A percentile compares a stretch with the other conserved stretches of the same genome.
phyloP scores from a whole-genome alignment of 2,113 vertebrate genomes.

The Picathartes gymnocephalus region DNA sequence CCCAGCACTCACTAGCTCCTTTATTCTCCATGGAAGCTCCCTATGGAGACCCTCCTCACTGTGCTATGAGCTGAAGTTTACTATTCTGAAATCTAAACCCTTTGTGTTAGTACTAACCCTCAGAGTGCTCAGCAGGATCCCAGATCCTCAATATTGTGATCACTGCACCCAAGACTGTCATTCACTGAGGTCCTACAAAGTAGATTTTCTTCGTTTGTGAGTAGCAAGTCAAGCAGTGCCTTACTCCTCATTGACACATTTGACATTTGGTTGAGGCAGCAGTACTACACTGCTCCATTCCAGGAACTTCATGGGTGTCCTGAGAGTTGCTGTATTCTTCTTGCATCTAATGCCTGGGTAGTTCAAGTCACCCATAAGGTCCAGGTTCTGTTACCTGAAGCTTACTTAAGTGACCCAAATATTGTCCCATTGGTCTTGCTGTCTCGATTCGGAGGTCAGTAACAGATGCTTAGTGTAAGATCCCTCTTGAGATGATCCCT shows the following conservation, averaged over 20 bases:
- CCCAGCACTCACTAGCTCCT: neutral
- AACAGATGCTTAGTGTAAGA: neutral
- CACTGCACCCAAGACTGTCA: neutral
- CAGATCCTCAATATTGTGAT: neutral
- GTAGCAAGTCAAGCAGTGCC: neutral
- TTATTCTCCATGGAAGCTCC: neutral
- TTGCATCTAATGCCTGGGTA: neutral
- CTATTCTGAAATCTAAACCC: neutral
- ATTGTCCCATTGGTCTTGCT: accelerated
- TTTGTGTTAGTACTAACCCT: neutral
- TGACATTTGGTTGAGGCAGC: neutral
- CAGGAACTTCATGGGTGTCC: neutral
- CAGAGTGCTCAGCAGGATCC: neutral
- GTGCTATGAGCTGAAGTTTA: neutral
- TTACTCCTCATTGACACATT: neutral
- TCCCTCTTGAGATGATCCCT: neutral
- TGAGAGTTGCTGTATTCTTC: neutral
- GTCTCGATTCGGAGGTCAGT: neutral
- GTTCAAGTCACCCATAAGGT: neutral
- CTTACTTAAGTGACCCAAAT: neutral
- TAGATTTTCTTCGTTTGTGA: neutral
- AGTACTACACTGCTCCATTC: neutral
- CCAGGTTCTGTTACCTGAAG: neutral
- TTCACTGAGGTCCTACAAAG: neutral
- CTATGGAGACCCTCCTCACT: neutral